Base-by-base conservation (phyloP, 2,888 invertebrate species). In the Chamaedrilus cognettii region DNA sequence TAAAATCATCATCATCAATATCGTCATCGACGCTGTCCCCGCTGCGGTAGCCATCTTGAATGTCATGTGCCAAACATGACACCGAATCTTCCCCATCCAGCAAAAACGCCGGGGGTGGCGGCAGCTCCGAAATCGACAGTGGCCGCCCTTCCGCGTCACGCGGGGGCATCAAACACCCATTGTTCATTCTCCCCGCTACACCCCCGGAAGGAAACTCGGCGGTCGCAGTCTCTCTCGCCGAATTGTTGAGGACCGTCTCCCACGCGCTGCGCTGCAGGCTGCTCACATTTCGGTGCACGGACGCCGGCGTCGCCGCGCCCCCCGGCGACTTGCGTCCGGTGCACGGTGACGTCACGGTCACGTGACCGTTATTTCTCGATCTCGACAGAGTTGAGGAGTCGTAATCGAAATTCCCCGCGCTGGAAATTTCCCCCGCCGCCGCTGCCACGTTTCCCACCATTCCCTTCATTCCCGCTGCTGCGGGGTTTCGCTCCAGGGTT, bases 11-110 rank as follows among this genome's bases (percentile, higher is more conserved):
- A 26, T 64, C 55, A 7, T 64, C 64, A 28, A 60, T 60, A 49
- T 35, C 67, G 42, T 68, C 66, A 35, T 71, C 67, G 15, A 71
- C 60, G 55, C 68, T 67, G 33, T 72, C 70, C 11, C 62, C 69
- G 35, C 70, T 71, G 60, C 71, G 68, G 58, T 72, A 72, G 28
- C 72, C 70, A 49, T 72, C 70, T 31, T 42, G 42, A 19, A 42
- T 42, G 11, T 42, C 42, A 42, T 42, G 42, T 19, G 42, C 42
- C 42, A 42, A 19, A 42, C 42, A 42, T 7, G 42, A 42, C 42
- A 42, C 63, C 11, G 28, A 31, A 28, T 59, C 52, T 0, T n/a
- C 32, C 11, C 60, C 49, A 23, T 52, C 32, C 34, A 64, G 60
- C 30, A 71, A 57, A 34, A 70, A 52, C 26, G 67, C 64, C 19